Percentiles rank a stretch among this genome's conserved stretches.
phyloP scores from a whole-genome alignment of 2,888 invertebrate species.

The Hetaerina titia region DNA sequence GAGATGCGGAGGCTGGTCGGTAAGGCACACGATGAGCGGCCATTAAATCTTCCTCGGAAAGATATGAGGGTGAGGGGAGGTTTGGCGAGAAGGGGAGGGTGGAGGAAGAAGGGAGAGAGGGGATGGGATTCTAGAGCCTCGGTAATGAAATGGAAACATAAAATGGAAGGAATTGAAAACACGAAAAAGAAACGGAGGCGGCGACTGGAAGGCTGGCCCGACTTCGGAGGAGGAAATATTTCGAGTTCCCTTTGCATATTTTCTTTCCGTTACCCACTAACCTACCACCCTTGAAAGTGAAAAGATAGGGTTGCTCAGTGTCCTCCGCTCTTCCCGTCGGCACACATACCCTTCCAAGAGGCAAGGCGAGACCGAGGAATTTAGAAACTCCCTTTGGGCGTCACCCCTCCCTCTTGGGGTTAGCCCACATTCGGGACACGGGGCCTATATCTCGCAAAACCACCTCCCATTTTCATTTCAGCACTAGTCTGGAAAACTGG shows the following conservation, averaged over 20 bases:
- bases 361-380: slow-evolving; percentile 39
- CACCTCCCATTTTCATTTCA: slow-evolving; percentile 26
- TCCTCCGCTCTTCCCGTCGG: background rate
- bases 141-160: background rate
- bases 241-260: slow-evolving; percentile 29
- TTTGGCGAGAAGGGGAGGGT: background rate
- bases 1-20: background rate
- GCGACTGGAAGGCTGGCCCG: background rate
- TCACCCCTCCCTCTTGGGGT: background rate
- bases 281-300: slow-evolving; percentile 57
- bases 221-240: slow-evolving; percentile 8
- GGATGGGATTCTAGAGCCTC: background rate
- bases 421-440: slow-evolving; percentile 28
- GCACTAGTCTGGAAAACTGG: slow-evolving; percentile 45
- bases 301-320: background rate
- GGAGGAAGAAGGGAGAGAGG: background rate
- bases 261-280: slow-evolving; percentile 56
- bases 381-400: slow-evolving; percentile 15
- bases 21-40: background rate
- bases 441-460: background rate
- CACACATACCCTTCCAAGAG: background rate
- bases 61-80: background rate
- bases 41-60: background rate
- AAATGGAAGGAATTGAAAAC: slow-evolving; percentile 14
- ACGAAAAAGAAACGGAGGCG: background rate